Evolutionary conservation across 2,888 invertebrate genomes (phyloP).

Genomic region (Platynereis dumerilii): DNA sequence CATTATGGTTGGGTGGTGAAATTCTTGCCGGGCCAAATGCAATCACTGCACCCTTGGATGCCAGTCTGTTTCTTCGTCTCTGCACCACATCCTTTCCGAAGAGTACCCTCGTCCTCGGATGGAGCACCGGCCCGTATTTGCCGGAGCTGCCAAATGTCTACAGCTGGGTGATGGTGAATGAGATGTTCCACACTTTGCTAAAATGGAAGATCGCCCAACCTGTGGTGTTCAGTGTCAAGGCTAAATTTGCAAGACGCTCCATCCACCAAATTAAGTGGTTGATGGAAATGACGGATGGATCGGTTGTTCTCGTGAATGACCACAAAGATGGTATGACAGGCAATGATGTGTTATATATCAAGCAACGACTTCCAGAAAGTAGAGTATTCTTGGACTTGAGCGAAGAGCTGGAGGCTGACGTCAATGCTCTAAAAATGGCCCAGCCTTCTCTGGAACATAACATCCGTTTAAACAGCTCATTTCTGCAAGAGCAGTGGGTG

Average conservation of each 20-base stretch:
- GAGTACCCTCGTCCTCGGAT: slow-evolving; percentile 57
- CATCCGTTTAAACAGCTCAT: neutral
- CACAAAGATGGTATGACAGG: slow-evolving; percentile 9
- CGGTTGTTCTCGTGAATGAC: slow-evolving; percentile 9
- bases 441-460: neutral
- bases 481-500: too few relatives aligned
- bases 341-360: neutral
- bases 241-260: slow-evolving; percentile 20
- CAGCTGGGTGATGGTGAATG: slow-evolving; percentile 54
- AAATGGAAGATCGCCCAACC: slow-evolving; percentile 43
- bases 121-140: slow-evolving; percentile 46
- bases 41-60: slow-evolving; percentile 12
- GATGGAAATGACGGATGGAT: slow-evolving; percentile 27
- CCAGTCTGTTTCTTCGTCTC: slow-evolving; percentile 44
- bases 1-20: slow-evolving; percentile 21
- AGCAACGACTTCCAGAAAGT: neutral
- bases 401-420: neutral
- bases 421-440: neutral
- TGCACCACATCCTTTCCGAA: slow-evolving; percentile 49
- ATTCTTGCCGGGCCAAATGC: slow-evolving; percentile 17
- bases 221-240: slow-evolving; percentile 49
- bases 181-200: slow-evolving; percentile 53
- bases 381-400: neutral
- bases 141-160: slow-evolving; percentile 32
- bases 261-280: slow-evolving; percentile 25